Percentiles rank a stretch among this genome's conserved stretches.
Conservation (phyloP, 2,113 vertebrate genomes). For the Nerophis lumbriciformis region DNA sequence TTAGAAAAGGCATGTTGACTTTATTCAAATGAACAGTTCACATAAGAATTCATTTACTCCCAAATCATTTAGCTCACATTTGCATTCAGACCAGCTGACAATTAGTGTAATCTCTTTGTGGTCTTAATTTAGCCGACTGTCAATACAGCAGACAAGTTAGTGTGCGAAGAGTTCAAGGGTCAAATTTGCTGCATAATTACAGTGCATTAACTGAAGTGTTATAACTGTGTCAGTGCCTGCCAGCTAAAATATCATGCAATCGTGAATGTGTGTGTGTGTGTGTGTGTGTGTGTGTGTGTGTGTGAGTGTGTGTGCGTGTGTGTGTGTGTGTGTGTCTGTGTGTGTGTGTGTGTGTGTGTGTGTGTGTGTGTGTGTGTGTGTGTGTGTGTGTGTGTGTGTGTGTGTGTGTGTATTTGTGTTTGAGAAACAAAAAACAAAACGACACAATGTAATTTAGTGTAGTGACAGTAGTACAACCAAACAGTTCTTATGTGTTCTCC, state of each 20-base stretch:
- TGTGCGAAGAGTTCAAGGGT: slow-evolving; percentile 25
- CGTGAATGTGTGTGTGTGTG: slow-evolving; percentile 9
- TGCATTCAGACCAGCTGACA: slow-evolving; percentile 30
- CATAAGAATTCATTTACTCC: slow-evolving; percentile 25
- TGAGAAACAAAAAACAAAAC: slow-evolving; percentile 26
- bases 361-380: slow-evolving; percentile 4
- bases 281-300: slow-evolving; percentile 6
- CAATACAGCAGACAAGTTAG: slow-evolving; percentile 30
- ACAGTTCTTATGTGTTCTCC: slow-evolving; percentile 55
- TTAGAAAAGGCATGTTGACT: slow-evolving; percentile 28
- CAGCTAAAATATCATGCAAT: slow-evolving; percentile 14
- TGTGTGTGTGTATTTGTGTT: slow-evolving; percentile 3
- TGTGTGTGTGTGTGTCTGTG: slow-evolving; percentile 18
- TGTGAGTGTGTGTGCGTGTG: slow-evolving; percentile 17
- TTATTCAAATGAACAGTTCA: slow-evolving; percentile 39
- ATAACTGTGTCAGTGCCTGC: slow-evolving; percentile 10
- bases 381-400: slow-evolving; percentile 12
- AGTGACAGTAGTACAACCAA: slow-evolving; percentile 51
- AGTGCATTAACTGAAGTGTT: slow-evolving; percentile 1
- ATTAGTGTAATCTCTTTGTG: slow-evolving; percentile 39
- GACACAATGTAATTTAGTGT: slow-evolving; percentile 29
- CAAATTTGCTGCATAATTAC: slow-evolving; percentile 23
- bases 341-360: slow-evolving; percentile 7
- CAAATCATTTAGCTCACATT: slow-evolving; percentile 22
- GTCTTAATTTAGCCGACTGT: slow-evolving; percentile 32